Evolutionary conservation across 2,888 invertebrate genomes (phyloP), one percentile per base, ranked within the genome.

Genomic region (Bembecia ichneumoniformis): DNA sequence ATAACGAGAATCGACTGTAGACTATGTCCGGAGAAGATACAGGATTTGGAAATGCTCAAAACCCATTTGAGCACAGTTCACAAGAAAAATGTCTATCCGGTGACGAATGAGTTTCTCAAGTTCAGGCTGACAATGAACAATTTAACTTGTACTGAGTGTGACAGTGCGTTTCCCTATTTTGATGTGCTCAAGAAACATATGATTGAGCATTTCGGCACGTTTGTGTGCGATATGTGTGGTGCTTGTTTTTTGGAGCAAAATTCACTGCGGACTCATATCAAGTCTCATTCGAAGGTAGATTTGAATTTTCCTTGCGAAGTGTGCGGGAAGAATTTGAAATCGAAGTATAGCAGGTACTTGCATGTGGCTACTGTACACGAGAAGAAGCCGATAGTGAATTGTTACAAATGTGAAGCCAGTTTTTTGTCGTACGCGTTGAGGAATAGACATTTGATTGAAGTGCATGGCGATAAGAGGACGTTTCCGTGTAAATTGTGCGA

Each of bases 231-330:
- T 14, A 64, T 81, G 0, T 86, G 84, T 44, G 81, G 86, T 0
- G 84, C 86, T 0, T 78, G 82, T 9, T 89, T 89, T 46, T 58
- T 87, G 0, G 87, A 88, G 50, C 74, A 77, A 1, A 72, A 80
- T 0, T 87, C 88, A 0, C 52, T 88, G 1, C 52, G 77, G 0
- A 87, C 81, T 7, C 89, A 89, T 55, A 74, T 77, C 3, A 77
- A 75, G 15, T 68, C 71, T 0, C 84, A 84, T 52, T 84, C 69
- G 48, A 88, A 79, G 55, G 82, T 87, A 2, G 88, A 77, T 3
- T 82, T 81, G 11, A 83, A 74, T 15, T 81, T 80, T 50, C 79
- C 81, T 0, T 91, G 91, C 51, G 80, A 83, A 3, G 67, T 81
- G 0, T 89, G 89, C 52, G 86, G 84, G 0, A 87, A 87, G 51